Evolutionary conservation across 2,797 vertebrate genomes (phyloP).

Genomic region (Holocentrus rufus): DNA sequence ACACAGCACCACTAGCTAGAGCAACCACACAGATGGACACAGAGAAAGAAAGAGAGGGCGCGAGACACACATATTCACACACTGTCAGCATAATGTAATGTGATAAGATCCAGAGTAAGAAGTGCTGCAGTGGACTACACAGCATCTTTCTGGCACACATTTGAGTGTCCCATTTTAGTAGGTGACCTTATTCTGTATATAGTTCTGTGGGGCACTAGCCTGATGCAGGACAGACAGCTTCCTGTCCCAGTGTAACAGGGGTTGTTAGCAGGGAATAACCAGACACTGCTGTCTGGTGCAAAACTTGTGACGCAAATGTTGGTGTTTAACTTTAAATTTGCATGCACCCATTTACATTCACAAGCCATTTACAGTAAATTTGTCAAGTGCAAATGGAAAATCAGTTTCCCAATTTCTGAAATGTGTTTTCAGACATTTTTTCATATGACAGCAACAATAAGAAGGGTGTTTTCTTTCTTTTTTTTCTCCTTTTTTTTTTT

Average conservation of each 20-base stretch:
- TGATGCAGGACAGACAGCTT: conserved; percentile 45
- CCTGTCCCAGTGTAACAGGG: conserved; percentile 22
- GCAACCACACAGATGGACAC: conserved; percentile 32
- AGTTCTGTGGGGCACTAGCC: conserved; percentile 65
- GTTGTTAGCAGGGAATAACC: conserved; percentile 37
- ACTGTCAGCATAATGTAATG: conserved; percentile 34
- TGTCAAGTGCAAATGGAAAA: not conserved
- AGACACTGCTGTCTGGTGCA: not conserved
- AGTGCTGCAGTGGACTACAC: conserved; percentile 62
- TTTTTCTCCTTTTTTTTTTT: no score
- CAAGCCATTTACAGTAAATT: not conserved
- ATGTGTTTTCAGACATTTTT: not conserved
- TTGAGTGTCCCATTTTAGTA: conserved; percentile 54
- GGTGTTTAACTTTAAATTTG: not conserved
- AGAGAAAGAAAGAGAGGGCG: conserved; percentile 5
- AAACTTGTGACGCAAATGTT: not conserved
- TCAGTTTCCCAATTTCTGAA: not conserved
- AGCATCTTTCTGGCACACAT: conserved; percentile 75
- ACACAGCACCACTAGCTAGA: conserved; percentile 2
- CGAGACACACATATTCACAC: conserved; percentile 26
- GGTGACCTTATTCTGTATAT: conserved; percentile 71
- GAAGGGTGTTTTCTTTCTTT: not conserved
- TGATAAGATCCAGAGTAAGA: conserved; percentile 33
- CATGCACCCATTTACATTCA: not conserved
- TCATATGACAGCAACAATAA: not conserved